A percentile compares a stretch with the other conserved stretches of the same genome.
phyloP scores from a whole-genome alignment of 2,888 invertebrate species.

The Therioaphis trifolii region DNA sequence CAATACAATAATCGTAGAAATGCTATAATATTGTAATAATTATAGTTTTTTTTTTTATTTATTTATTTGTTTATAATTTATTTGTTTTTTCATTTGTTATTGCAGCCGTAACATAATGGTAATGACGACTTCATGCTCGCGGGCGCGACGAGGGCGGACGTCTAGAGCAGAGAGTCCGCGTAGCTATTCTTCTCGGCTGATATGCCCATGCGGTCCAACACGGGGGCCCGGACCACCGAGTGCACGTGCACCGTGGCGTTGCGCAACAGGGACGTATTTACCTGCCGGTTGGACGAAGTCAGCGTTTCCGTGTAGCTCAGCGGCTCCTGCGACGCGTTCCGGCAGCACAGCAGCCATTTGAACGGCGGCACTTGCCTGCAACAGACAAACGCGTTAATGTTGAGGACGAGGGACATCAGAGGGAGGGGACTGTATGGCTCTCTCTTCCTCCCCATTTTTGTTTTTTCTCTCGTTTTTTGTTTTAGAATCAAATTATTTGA shows the following conservation, averaged over 20 bases:
- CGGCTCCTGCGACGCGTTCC: constrained; percentile 63
- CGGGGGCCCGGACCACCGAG: constrained; percentile 55
- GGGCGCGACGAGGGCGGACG: too few species aligned
- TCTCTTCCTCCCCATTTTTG: too few species aligned
- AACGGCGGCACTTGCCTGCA: constrained; percentile 65
- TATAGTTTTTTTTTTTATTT: too few species aligned
- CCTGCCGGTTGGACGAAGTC: constrained; percentile 64
- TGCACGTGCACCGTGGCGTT: constrained; percentile 59
- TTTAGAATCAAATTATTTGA: too few species aligned
- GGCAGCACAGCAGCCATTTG: constrained; percentile 65
- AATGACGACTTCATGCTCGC: too few species aligned
- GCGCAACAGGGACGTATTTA: constrained; percentile 62
- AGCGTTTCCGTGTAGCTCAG: constrained; percentile 65
- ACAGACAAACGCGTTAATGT: too few species aligned
- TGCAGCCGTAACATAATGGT: too few species aligned
- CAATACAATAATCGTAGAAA: constrained; percentile 25
- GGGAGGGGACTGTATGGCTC: too few species aligned
- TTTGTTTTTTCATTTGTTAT: too few species aligned
- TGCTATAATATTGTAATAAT: constrained; percentile 31
- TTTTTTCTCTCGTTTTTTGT: too few species aligned
- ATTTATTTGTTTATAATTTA: too few species aligned
- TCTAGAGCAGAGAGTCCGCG: constrained; percentile 59
- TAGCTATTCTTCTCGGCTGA: constrained; percentile 57
- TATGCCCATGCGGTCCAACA: constrained; percentile 54
- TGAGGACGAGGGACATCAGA: too few species aligned